phyloP scores from a whole-genome alignment of 2,113 vertebrate species.

The Chauna torquata region DNA sequence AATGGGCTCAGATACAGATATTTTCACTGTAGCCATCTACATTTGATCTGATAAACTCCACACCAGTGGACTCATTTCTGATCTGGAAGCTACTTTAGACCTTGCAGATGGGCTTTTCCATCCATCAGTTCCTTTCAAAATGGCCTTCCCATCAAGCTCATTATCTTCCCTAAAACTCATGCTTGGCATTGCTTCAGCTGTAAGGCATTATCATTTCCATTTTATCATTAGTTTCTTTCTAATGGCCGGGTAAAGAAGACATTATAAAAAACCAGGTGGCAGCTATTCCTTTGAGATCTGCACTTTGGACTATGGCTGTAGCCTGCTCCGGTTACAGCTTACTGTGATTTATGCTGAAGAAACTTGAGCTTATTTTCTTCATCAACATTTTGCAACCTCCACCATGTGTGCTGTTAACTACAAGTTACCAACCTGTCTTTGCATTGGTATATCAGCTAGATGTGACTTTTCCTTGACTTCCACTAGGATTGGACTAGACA shows the following conservation, averaged over 20 bases:
- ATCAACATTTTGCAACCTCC: background rate
- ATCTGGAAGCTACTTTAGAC: background rate
- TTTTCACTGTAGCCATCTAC: background rate
- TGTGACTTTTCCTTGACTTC: background rate
- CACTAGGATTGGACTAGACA: background rate
- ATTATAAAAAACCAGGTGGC: background rate
- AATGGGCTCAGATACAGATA: background rate
- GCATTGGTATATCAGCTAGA: background rate
- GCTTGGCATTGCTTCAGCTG: background rate
- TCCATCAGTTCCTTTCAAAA: background rate
- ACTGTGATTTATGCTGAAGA: constrained; percentile 4
- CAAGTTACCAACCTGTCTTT: background rate
- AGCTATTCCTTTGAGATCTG: background rate
- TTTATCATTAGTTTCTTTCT: background rate
- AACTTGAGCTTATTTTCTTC: background rate
- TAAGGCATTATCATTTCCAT: background rate
- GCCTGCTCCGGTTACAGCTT: background rate
- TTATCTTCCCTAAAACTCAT: background rate
- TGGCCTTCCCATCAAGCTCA: background rate
- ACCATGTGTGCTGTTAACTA: background rate
- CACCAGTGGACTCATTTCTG: background rate
- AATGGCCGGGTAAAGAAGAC: background rate
- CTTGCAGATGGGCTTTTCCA: background rate
- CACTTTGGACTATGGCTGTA: background rate
- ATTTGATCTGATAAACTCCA: background rate